Conservation (phyloP, 2,797 vertebrate species). For the Phataginus tetradactyla region DNA sequence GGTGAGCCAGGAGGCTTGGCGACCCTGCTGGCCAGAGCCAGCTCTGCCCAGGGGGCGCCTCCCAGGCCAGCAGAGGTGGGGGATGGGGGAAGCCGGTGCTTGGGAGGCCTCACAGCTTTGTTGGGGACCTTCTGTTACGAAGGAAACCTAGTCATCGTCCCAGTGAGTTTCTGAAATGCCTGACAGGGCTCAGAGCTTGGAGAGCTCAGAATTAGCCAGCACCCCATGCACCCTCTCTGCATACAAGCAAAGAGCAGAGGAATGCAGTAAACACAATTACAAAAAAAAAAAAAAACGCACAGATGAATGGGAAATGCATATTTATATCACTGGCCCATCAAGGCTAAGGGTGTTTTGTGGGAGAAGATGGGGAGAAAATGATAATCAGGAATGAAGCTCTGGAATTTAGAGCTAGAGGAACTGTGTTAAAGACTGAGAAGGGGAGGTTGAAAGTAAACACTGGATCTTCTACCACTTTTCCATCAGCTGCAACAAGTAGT, state of each 20-base stretch:
- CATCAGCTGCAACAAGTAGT: background rate
- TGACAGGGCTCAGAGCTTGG: background rate
- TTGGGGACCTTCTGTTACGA: background rate
- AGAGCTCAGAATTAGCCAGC: background rate
- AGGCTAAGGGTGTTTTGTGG: background rate
- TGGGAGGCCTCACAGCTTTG: background rate
- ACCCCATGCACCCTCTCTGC: background rate
- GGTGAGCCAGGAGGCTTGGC: background rate
- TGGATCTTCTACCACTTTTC: background rate
- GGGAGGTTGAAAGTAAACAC: background rate
- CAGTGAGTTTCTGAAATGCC: constrained; percentile 55
- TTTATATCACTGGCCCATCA: background rate
- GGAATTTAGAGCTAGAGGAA: background rate
- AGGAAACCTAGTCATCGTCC: background rate
- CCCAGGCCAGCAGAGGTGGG: background rate
- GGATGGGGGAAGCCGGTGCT: background rate
- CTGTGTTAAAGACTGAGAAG: background rate
- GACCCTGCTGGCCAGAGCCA: background rate
- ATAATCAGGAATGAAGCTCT: background rate
- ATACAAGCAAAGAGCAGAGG: constrained; percentile 7
- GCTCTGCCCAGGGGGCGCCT: background rate
- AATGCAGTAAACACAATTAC: background rate
- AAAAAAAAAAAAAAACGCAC: background rate
- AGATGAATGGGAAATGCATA: background rate
- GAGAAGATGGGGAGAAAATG: background rate